Evolutionary conservation across 2,888 invertebrate species (phyloP).

Genomic region (Heliconius cydno): DNA sequence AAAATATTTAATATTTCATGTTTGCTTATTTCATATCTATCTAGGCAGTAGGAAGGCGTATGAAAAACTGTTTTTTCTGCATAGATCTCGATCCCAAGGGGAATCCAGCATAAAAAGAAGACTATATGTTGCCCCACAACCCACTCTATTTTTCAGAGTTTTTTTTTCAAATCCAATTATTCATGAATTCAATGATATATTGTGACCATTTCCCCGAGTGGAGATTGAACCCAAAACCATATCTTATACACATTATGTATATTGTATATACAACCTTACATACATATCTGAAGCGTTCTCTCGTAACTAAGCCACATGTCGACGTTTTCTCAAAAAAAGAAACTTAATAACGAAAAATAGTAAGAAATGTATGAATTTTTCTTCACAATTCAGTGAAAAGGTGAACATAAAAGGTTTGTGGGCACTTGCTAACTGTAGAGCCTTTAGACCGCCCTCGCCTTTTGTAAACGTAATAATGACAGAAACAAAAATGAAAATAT

Average conservation of each 20-base stretch:
- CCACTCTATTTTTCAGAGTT: too few species aligned
- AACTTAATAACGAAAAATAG: slow-evolving; percentile 1
- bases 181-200: too few species aligned
- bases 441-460: slow-evolving; percentile 4
- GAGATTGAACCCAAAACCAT: neutral
- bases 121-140: too few species aligned
- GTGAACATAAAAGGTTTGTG: slow-evolving; percentile 18
- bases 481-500: slow-evolving; percentile 4
- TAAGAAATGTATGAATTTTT: slow-evolving; percentile 8
- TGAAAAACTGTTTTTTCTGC: too few species aligned
- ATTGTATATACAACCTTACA: neutral
- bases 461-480: slow-evolving; percentile 25
- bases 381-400: slow-evolving; percentile 12
- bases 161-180: too few species aligned
- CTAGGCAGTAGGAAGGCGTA: too few species aligned
- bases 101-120: too few species aligned
- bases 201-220: too few species aligned
- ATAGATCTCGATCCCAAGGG: too few species aligned
- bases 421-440: slow-evolving; percentile 13
- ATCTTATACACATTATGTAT: neutral
- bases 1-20: too few species aligned
- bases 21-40: too few species aligned
- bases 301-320: neutral
- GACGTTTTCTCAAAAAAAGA: neutral
- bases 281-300: neutral